Evolutionary conservation across 2,888 invertebrate genomes (phyloP), one percentile per base, ranked within the genome.

Genomic region (Marasmarcha lunaedactyla): DNA sequence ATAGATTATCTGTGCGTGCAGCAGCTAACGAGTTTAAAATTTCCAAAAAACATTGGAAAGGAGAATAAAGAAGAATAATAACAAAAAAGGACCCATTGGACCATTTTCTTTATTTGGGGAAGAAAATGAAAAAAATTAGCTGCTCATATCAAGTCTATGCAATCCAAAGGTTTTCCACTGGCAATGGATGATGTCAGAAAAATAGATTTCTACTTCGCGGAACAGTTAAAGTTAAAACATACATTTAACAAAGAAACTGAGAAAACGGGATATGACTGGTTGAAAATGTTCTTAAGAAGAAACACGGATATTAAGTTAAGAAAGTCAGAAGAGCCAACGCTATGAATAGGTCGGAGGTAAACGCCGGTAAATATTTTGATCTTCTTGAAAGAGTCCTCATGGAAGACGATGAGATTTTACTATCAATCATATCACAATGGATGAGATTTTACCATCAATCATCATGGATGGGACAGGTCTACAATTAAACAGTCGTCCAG

Each of bases 381-480:
- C 35, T 54, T 7, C 37, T 55, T 13, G 27, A 39, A 27, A 39
- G 35, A 35, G 41, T 47, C 30, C 39, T 50, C 12, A 27, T 15
- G 2, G 44, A 50, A 42, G 42, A 51, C 41, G 42, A 50, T 37
- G 42, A 51, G n/a, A 14, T 46, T 34, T 41, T 45, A 34, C 46
- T 48, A 43, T 51, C 48, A 20, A 42, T n/a, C n/a, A n/a, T n/a
- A n/a, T n/a, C n/a, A n/a, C n/a, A n/a, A n/a, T n/a, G n/a, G 36
- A 10, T 25, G 47, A 20, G 53, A 66, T 12, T 69, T 46, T 30
- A 71, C 68, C 49, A 45, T 59, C 20, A 63, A 66, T 42, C 33
- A 71, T 68, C 49, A 45, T 59, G 26, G 63, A 66, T 42, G 63
- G 68, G 45, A 58, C 57, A 25, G 63, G 62, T 6, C 10, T 30